Percentiles rank a stretch among this genome's conserved stretches.
These are phyloP conservation scores for Acanthacorydalis orientalis DNA, from an alignment of 2,888 invertebrate species.

Conservation along the genomic window DNA sequence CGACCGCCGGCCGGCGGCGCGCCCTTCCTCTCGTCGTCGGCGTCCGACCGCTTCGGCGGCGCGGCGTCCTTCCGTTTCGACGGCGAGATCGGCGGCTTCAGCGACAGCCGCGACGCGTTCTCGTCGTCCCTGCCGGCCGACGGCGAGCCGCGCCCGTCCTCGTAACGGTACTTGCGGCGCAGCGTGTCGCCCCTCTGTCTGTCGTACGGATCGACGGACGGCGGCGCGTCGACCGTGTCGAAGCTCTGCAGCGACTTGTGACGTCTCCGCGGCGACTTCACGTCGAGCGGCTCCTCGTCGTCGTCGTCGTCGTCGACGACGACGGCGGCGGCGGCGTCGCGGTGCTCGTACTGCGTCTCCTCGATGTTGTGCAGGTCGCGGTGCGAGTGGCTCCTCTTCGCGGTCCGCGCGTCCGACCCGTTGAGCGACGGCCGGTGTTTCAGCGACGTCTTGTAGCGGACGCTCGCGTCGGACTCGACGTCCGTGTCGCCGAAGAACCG, in stretches of 20 bases:
- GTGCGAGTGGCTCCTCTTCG: slow-evolving; percentile 64
- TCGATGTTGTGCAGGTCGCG: slow-evolving; percentile 75
- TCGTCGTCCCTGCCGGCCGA: slow-evolving; percentile 16
- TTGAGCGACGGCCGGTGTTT: slow-evolving; percentile 25
- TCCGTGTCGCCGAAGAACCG: slow-evolving; percentile 77
- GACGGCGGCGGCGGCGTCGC: slow-evolving; percentile 52
- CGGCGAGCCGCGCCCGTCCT: slow-evolving; percentile 21
- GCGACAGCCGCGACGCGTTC: slow-evolving; percentile 17
- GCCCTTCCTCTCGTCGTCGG: slow-evolving; percentile 25
- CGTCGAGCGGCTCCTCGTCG: slow-evolving; percentile 49
- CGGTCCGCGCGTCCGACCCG: slow-evolving; percentile 56
- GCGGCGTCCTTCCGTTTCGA: slow-evolving; percentile 14
- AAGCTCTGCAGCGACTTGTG: slow-evolving; percentile 59
- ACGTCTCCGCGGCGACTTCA: slow-evolving; percentile 41
- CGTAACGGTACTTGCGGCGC: slow-evolving; percentile 27
- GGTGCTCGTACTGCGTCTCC: slow-evolving; percentile 67
- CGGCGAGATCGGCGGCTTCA: slow-evolving; percentile 25
- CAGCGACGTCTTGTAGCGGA: neutral
- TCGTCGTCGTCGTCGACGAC: slow-evolving; percentile 52
- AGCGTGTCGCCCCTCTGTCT: slow-evolving; percentile 65
- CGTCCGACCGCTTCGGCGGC: slow-evolving; percentile 20
- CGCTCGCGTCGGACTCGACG: slow-evolving; percentile 40
- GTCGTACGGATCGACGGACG: slow-evolving; percentile 57
- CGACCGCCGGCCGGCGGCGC: neutral
- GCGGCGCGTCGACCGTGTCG: slow-evolving; percentile 70